Conservation (phyloP, 2,797 vertebrate genomes). For the Momotus momota region DNA sequence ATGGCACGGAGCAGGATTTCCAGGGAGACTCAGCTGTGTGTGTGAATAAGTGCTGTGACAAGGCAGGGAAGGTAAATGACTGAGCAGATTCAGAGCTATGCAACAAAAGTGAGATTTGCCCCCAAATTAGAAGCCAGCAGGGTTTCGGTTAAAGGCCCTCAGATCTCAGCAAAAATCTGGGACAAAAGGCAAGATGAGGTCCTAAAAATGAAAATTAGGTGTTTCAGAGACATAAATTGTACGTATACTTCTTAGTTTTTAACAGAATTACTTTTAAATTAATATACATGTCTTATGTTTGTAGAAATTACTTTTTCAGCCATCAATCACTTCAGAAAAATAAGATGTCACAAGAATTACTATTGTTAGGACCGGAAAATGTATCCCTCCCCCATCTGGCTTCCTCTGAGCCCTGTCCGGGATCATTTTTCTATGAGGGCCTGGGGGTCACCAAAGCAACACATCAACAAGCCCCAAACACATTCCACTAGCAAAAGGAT, state of each 20-base stretch:
- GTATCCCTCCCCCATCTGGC: rapidly evolving
- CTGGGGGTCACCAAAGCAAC: not conserved
- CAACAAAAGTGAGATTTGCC: not conserved
- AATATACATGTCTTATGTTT: no score
- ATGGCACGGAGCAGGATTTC: not conserved
- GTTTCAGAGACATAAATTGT: not conserved
- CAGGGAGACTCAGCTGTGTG: not conserved
- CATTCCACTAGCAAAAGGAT: rapidly evolving
- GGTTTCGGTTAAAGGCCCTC: not conserved
- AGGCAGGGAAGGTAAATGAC: rapidly evolving
- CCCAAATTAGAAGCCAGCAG: not conserved
- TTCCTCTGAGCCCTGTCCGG: not conserved
- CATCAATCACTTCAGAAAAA: not conserved
- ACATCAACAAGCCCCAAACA: not conserved
- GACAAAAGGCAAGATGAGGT: not conserved
- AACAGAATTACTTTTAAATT: not conserved
- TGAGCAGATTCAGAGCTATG: rapidly evolving
- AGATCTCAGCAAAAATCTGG: no score
- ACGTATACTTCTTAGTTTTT: rapidly evolving
- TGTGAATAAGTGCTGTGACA: rapidly evolving
- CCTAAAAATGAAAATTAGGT: not conserved
- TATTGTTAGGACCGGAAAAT: not conserved
- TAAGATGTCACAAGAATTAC: not conserved
- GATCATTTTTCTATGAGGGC: not conserved
- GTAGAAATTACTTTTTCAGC: not conserved